These are phyloP conservation scores for Aleiodes leptofemur DNA, from an alignment of 2,888 invertebrate genomes.

Conservation along the genomic window DNA sequence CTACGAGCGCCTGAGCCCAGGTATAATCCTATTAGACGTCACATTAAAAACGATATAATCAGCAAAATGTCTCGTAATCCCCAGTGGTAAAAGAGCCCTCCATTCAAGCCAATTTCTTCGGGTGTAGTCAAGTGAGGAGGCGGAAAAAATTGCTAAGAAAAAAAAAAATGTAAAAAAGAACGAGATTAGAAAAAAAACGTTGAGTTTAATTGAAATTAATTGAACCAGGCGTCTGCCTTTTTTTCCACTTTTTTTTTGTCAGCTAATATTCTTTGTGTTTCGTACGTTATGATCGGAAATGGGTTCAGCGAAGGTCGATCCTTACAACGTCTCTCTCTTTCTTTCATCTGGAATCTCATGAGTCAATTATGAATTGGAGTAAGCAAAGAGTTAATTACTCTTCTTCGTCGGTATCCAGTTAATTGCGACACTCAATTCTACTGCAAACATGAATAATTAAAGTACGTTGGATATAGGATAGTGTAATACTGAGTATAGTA, in stretches of 20 bases:
- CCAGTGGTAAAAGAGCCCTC: slow-evolving; percentile 2
- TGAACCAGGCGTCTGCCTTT: slow-evolving; percentile 2
- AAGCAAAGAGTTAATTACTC: slow-evolving; percentile 12
- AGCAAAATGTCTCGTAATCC: slow-evolving; percentile 31
- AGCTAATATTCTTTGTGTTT: slow-evolving; percentile 17
- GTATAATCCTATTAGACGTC: slow-evolving; percentile 38
- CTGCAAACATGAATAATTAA: slow-evolving; percentile 45
- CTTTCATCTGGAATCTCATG: slow-evolving; percentile 2
- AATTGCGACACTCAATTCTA: slow-evolving; percentile 11
- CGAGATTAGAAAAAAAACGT: slow-evolving; percentile 1
- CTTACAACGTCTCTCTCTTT: background rate
- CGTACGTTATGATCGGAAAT: slow-evolving; percentile 55
- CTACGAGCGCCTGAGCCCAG: background rate
- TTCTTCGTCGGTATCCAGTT: slow-evolving; percentile 15
- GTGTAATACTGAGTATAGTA: slow-evolving; percentile 1
- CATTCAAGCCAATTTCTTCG: background rate
- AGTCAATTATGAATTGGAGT: background rate
- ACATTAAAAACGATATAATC: slow-evolving; percentile 38
- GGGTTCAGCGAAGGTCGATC: slow-evolving; percentile 58
- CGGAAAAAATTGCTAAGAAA: background rate
- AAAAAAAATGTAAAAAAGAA: background rate
- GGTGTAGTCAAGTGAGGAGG: slow-evolving; percentile 15
- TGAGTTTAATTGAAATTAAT: slow-evolving; percentile 21
- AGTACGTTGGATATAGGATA: slow-evolving; percentile 17
- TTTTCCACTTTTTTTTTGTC: background rate